Percentiles rank a stretch among this genome's conserved stretches.
These are phyloP conservation scores for Xylophagus ater DNA, from an alignment of 2,888 invertebrate species.

Conservation along the genomic window DNA sequence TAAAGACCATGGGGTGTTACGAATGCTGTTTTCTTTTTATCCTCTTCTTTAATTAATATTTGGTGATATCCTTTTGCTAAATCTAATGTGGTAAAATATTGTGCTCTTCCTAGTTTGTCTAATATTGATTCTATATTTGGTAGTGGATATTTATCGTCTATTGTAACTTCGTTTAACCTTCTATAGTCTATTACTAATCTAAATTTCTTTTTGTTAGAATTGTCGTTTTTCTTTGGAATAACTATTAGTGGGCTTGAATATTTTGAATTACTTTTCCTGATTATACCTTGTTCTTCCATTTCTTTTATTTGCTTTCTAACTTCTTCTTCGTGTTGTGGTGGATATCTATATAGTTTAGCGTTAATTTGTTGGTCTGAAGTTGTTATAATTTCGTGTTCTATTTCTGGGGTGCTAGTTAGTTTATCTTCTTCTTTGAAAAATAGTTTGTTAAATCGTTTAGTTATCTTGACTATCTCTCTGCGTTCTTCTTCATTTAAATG, in stretches of 20 bases:
- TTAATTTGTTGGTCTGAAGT: not conserved
- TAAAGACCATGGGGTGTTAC: too few species aligned
- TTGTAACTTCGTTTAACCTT: not conserved
- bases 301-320: not conserved
- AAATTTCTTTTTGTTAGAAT: not conserved
- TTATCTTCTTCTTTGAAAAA: conserved; percentile 15
- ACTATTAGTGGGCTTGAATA: not conserved
- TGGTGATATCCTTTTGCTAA: conserved; percentile 14
- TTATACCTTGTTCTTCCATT: not conserved
- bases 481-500: conserved; percentile 8
- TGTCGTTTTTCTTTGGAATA: not conserved
- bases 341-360: not conserved
- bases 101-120: conserved; percentile 6
- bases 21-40: conserved; percentile 7
- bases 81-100: conserved; percentile 10
- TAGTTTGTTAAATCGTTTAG: conserved; percentile 8
- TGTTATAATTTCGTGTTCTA: conserved; percentile 7
- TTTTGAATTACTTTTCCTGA: not conserved
- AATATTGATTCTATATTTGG: not conserved
- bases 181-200: not conserved
- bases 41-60: conserved; percentile 7
- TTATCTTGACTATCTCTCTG: conserved; percentile 9
- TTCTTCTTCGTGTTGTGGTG: too few species aligned
- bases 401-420: conserved; percentile 12
- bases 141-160: not conserved